Conservation (phyloP, 2,888 invertebrate species). For the Plebejus melissa region DNA sequence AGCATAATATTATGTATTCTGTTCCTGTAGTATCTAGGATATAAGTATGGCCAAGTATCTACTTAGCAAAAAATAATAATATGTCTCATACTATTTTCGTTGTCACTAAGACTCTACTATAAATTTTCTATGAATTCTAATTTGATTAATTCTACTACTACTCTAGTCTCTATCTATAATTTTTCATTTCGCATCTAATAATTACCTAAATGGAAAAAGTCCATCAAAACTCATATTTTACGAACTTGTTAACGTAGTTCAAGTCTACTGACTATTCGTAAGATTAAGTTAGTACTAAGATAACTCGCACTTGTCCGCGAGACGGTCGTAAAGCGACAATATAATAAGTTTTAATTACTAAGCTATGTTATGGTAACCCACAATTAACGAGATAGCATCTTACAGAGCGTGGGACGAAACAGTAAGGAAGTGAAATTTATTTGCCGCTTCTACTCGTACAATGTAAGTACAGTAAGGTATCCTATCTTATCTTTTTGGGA, state of each 20-base stretch:
- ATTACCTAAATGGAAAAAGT: too few relatives aligned
- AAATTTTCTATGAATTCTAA: too few relatives aligned
- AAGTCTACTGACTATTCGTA: not conserved
- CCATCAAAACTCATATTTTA: not conserved
- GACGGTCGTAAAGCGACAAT: not conserved
- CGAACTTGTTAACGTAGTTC: not conserved
- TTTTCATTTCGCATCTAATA: too few relatives aligned
- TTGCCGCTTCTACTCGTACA: not conserved
- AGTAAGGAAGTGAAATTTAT: constrained; percentile 6
- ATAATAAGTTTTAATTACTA: constrained; percentile 10
- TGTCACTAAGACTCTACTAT: too few relatives aligned
- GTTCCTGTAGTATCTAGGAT: too few relatives aligned
- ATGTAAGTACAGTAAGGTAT: constrained; percentile 5
- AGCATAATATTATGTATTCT: too few relatives aligned
- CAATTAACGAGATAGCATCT: constrained; percentile 4
- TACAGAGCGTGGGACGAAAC: not conserved
- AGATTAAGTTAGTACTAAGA: not conserved
- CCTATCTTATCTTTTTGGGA: constrained; percentile 6
- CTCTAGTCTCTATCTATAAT: too few relatives aligned
- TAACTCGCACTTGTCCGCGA: not conserved
- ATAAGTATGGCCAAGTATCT: too few relatives aligned
- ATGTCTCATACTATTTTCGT: too few relatives aligned
- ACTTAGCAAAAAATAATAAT: too few relatives aligned
- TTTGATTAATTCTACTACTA: too few relatives aligned
- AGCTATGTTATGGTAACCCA: not conserved